These are phyloP conservation scores for Rhadina sibilatrix DNA, from an alignment of 2,113 vertebrate genomes.

Conservation along the genomic window DNA sequence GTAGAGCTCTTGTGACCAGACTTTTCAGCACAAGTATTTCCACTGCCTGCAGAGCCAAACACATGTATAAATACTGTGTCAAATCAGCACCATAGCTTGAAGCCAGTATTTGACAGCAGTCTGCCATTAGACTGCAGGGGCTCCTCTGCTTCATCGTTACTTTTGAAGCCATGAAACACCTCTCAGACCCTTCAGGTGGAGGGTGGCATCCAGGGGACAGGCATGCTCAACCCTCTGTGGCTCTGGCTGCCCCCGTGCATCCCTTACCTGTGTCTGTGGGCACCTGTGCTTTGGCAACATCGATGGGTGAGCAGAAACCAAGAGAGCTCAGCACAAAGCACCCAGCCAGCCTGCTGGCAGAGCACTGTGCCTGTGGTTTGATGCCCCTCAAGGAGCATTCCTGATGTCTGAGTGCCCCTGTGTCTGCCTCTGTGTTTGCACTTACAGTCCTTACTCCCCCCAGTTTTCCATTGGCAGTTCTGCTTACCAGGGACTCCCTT, in stretches of 20 bases:
- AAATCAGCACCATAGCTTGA: neutral
- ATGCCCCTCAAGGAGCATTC: neutral
- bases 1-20: neutral
- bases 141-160: accelerated
- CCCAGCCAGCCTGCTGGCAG: neutral
- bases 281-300: neutral
- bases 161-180: neutral
- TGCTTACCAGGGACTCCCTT: neutral
- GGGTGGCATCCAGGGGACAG: neutral
- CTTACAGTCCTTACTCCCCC: neutral
- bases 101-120: neutral
- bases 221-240: neutral
- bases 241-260: accelerated
- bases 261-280: neutral
- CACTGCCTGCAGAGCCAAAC: neutral
- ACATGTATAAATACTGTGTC: neutral
- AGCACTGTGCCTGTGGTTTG: neutral
- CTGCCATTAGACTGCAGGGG: neutral
- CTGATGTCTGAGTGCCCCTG: neutral
- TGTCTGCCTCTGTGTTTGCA: neutral
- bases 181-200: neutral
- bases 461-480: neutral
- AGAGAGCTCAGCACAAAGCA: neutral
- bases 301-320: neutral
- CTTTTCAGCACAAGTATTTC: neutral